Evolutionary conservation across 2,797 vertebrate species (phyloP).

Genomic region (Peromyscus nudipes): DNA sequence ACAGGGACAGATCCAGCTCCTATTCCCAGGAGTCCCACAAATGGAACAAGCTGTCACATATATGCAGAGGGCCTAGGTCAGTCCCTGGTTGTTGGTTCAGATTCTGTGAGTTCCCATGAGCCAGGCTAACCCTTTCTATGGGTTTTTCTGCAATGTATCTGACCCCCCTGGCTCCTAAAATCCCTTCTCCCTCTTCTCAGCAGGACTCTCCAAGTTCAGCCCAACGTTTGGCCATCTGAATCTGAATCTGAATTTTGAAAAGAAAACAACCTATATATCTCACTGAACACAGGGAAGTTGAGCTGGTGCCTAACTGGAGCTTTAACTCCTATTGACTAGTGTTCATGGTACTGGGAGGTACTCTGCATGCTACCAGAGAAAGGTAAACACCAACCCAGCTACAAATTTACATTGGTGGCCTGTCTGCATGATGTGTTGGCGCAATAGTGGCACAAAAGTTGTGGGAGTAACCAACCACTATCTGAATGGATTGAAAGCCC

Average conservation of each 20-base stretch:
- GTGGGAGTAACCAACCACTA: not conserved
- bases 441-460: not conserved
- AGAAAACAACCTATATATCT: not conserved
- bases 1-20: too few species aligned
- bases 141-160: not conserved
- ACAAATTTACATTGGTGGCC: not conserved
- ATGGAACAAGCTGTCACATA: too few species aligned
- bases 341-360: not conserved
- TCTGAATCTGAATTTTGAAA: too few species aligned
- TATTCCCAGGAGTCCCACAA: too few species aligned
- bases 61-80: too few species aligned
- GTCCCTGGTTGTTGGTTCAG: too few species aligned
- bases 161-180: not conserved
- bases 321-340: not conserved
- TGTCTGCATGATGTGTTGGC: not conserved
- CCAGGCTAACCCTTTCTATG: too few species aligned
- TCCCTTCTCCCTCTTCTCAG: not conserved
- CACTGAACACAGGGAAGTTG: not conserved
- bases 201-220: not conserved
- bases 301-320: not conserved
- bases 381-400: not conserved
- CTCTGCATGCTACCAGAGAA: not conserved
- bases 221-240: not conserved
- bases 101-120: too few species aligned
- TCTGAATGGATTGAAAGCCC: not conserved